Base-by-base conservation (phyloP, 2,888 invertebrate genomes). In the Horisme vitalbata region DNA sequence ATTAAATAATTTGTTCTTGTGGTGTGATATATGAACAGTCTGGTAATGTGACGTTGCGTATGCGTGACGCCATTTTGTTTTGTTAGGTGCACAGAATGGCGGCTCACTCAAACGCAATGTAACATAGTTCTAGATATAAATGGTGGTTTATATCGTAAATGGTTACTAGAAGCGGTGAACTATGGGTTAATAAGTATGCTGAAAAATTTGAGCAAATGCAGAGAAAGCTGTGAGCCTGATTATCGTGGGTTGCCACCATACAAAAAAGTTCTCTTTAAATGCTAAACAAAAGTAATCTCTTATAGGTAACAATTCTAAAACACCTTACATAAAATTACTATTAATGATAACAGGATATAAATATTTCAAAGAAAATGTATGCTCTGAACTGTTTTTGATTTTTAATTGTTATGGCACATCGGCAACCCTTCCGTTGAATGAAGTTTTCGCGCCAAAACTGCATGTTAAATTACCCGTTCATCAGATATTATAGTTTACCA, bases 1-100 rank as follows among this genome's bases (percentile, higher is more conserved):
- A 92, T 92, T 92, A 88, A 90, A 90, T 92, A 88, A 89, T 90
- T 90, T 86, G 83, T 87, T 83, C 72, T 83, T 74, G 84, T 83
- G 86, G 83, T 86, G 86, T 85, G 83, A 85, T 82, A 83, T 74
- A 84, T 79, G 79, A 85, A 85, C 84, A 81, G 80, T 82, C 79
- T 73, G 70, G 69, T 79, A 79, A 77, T 74, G 75, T 79, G 79
- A 79, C 79, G 79, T 69, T 63, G 55, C 68, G 74, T 67, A 64
- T 54, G 60, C 30, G 68, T 64, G 73, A 53, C 57, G 61, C 63
- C 68, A 68, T 69, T 58, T 71, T 63, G 63, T 63, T 52, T 52
- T 49, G 53, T 49, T 68, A 68, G 63, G 61, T 63, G 46, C 48
- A 57, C 63, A 68, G 71, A 56, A 69, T 66, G 70, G 58, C 67